phyloP scores from a whole-genome alignment of 2,113 vertebrate genomes.

The Ardeotis arabs region DNA sequence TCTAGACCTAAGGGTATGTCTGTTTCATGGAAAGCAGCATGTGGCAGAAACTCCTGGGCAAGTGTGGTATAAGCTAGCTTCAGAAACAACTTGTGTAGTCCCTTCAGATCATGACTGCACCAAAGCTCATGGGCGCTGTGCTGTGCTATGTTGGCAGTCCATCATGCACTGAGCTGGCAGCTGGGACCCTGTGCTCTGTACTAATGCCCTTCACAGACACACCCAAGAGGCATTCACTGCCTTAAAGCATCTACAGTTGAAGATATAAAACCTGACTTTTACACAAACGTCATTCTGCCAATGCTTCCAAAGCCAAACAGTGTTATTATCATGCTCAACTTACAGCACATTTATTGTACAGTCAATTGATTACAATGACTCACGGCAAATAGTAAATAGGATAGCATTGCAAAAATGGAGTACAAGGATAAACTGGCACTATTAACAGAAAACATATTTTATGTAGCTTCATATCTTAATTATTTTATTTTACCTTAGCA shows the following conservation, averaged over 20 bases:
- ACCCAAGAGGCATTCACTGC: background rate
- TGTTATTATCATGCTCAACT: conserved; percentile 20
- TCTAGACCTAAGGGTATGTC: background rate
- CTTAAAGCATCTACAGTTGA: background rate
- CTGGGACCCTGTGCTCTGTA: background rate
- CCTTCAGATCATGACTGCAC: background rate
- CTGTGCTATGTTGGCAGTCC: background rate
- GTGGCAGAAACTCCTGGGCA: background rate
- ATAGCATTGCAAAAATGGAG: background rate
- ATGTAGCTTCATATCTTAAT: background rate
- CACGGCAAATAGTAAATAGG: conserved; percentile 10
- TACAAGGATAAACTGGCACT: background rate
- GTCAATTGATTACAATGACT: conserved; percentile 41
- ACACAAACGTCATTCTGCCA: background rate
- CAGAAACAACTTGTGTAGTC: background rate
- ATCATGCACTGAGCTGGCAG: background rate
- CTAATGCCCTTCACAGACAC: background rate
- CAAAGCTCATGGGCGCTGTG: background rate
- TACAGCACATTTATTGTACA: conserved; percentile 40
- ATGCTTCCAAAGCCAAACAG: conserved; percentile 16
- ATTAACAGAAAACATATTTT: conserved; percentile 33
- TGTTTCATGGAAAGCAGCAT: background rate
- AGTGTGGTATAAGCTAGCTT: background rate
- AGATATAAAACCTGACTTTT: background rate
- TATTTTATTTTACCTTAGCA: conserved; percentile 11